phyloP scores from a whole-genome alignment of 2,113 vertebrate species.

The Channa maculata region DNA sequence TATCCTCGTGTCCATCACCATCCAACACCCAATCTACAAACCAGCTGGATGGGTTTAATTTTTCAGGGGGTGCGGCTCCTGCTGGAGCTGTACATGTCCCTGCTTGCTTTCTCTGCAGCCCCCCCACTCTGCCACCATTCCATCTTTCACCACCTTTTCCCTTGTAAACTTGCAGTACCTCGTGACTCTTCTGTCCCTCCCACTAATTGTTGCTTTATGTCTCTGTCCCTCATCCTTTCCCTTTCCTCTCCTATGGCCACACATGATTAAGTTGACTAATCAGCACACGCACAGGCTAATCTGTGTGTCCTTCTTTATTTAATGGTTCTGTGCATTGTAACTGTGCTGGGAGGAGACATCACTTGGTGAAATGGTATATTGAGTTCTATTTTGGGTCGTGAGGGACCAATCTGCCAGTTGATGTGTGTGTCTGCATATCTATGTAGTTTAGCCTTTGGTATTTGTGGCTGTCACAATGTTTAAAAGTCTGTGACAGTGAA shows the following conservation, averaged over 20 bases:
- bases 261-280: neutral
- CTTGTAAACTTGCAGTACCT: constrained; percentile 25
- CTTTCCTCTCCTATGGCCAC: neutral
- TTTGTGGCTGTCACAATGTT: constrained; percentile 30
- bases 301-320: neutral
- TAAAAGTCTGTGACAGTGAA: constrained; percentile 22
- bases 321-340: constrained; percentile 3
- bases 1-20: too few species aligned
- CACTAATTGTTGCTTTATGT: constrained; percentile 3
- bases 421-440: neutral
- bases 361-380: neutral
- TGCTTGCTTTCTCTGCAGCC: constrained; percentile 4
- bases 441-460: constrained; percentile 21
- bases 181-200: constrained; percentile 10
- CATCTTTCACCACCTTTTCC: constrained; percentile 7
- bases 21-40: constrained; percentile 13
- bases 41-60: constrained; percentile 11
- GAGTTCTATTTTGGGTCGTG: neutral
- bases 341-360: neutral
- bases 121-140: neutral
- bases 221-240: too few species aligned
- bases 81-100: constrained; percentile 19
- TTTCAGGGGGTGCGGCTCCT: constrained; percentile 32
- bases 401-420: too few species aligned
- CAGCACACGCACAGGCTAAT: neutral